A percentile compares a stretch with the other conserved stretches of the same genome.
These are phyloP conservation scores for Phasia obesa DNA, from an alignment of 2,888 invertebrate genomes.

Conservation along the genomic window DNA sequence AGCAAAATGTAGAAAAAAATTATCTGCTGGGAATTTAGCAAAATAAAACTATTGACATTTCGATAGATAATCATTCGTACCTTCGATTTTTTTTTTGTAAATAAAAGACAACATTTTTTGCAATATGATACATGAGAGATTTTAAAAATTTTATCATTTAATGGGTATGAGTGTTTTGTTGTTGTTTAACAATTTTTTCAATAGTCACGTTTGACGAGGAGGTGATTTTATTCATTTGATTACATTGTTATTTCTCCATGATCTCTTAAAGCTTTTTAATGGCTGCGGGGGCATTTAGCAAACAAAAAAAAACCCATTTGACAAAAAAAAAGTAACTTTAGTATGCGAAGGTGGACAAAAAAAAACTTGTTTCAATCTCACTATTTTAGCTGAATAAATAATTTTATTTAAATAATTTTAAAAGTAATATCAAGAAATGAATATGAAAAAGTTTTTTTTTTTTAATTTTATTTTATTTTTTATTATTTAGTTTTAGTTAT, in stretches of 20 bases:
- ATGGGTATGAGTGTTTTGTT: conserved; percentile 5
- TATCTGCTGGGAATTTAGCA: not conserved
- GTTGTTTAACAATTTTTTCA: conserved; percentile 6
- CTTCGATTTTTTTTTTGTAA: conserved; percentile 9
- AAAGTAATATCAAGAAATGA: not conserved
- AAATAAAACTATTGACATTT: conserved; percentile 58
- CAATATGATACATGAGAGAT: conserved; percentile 26
- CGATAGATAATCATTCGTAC: conserved; percentile 50
- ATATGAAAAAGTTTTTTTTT: conserved; percentile 4
- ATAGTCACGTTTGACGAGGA: conserved; percentile 63
- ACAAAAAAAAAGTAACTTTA: conserved; percentile 21
- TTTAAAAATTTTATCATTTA: conserved; percentile 24
- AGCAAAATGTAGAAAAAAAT: too few species aligned
- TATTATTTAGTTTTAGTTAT: not conserved
- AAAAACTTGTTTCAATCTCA: conserved; percentile 50
- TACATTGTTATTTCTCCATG: conserved; percentile 29
- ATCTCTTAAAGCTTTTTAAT: conserved; percentile 33
- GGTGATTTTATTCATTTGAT: conserved; percentile 48
- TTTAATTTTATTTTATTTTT: not conserved
- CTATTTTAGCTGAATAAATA: conserved; percentile 11
- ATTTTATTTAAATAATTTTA: not conserved
- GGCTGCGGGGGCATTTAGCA: conserved; percentile 50
- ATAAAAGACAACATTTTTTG: conserved; percentile 13
- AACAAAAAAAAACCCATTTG: not conserved
- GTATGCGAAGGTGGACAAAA: conserved; percentile 64